Conservation (phyloP, 2,797 vertebrate genomes). For the Chaetophractus vellerosus region DNA sequence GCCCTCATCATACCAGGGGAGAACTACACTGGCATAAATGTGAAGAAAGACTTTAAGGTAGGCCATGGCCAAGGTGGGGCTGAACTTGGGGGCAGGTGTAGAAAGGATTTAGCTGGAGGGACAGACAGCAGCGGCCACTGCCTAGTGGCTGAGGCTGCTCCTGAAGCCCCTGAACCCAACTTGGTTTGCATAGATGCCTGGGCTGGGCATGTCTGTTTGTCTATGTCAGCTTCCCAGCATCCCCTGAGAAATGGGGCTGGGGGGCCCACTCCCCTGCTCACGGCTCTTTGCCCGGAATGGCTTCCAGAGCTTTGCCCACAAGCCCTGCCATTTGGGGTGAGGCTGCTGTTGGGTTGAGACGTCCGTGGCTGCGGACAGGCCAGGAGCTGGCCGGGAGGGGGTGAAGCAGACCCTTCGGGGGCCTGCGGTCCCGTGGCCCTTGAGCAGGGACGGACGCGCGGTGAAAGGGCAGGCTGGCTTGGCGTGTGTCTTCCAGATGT, state of each 20-base stretch:
- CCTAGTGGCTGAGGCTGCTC: background rate
- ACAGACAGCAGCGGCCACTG: fast-evolving
- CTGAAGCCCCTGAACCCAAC: fast-evolving
- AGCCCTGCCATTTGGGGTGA: too few relatives aligned
- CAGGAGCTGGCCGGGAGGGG: background rate
- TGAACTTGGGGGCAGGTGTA: fast-evolving
- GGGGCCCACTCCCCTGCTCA: background rate
- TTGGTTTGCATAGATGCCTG: background rate
- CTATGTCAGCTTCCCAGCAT: background rate
- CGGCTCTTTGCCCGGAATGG: background rate
- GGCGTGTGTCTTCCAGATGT: constrained; percentile 92
- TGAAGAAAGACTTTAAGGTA: constrained; percentile 88
- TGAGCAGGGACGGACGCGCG: fast-evolving
- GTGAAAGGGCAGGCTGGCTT: fast-evolving
- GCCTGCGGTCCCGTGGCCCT: background rate
- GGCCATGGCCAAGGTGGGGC: background rate
- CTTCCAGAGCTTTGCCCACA: background rate
- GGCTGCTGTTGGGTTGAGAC: too few relatives aligned
- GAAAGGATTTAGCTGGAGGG: background rate
- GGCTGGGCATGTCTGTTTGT: background rate
- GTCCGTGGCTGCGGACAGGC: too few relatives aligned
- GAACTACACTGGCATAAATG: constrained; percentile 90
- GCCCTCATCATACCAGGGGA: constrained; percentile 94
- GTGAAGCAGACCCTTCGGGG: background rate
- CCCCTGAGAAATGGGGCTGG: background rate